Base-by-base conservation (phyloP, 2,113 vertebrate species). In the Nicator chloris region DNA sequence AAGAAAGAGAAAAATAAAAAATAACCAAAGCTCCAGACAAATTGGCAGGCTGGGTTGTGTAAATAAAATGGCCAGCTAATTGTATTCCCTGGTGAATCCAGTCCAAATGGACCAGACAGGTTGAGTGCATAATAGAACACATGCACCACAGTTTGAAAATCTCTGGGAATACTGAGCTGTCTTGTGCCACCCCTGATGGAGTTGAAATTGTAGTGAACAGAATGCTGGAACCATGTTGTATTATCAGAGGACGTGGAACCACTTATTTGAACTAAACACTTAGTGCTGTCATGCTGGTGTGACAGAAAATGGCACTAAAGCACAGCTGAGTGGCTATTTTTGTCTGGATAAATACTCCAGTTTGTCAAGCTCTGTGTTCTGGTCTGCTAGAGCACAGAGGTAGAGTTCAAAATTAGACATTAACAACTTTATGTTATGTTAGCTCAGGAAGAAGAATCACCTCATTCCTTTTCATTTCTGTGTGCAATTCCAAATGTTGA, bases 231-330 rank as follows among this genome's bases (percentile, higher is more conserved):
- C 98, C 97, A 96, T 97, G 97, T 95, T 98, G 98, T 98, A 98
- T 99, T 98, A 97, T 98, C 98, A 98, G 90, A 99, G 98, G 99
- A 98, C 97, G 93, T 96, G 94, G 96, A 97, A 96, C 98, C 98
- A 98, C 98, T 99, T 98, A 99, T 98, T 98, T 98, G 97, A 97
- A 97, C 98, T 98, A 98, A 98, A 98, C 98, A 98, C 98, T 98
- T 98, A 98, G 98, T 98, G 98, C 98, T 97, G 97, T 98, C 98
- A 97, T 97, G 97, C 97, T 98, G 98, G 96, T 97, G 88, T 97
- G 98, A 99, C 98, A 99, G 98, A 98, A 98, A 98, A 98, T 98
- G 98, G 98, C 98, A 99, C 97, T 99, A 98, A 98, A 97, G 98
- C 98, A 98, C 98, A 95, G 98, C 98, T 97, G 98, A 97, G 97